Evolutionary conservation across 2,888 invertebrate species (phyloP).

Genomic region (Hylaea fasciaria): DNA sequence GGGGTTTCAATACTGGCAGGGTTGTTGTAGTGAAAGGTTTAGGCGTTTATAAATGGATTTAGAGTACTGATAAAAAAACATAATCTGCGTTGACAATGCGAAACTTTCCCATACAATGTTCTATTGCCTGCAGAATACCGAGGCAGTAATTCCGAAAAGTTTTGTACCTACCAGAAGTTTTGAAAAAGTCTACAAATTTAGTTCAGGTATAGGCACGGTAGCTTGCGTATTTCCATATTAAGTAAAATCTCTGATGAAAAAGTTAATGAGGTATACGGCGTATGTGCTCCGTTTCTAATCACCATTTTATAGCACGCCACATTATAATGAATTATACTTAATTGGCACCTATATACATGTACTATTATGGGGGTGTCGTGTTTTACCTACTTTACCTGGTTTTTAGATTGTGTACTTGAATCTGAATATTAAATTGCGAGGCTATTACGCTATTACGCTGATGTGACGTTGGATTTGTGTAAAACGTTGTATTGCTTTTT

Average conservation of each 20-base stretch:
- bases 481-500: constrained; percentile 67
- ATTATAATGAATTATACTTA: constrained; percentile 11
- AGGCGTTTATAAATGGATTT: constrained; percentile 3
- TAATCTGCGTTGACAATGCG: background rate
- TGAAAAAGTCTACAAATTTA: no score
- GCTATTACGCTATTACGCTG: constrained; percentile 55
- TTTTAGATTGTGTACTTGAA: constrained; percentile 36
- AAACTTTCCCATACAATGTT: no score
- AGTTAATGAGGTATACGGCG: constrained; percentile 5
- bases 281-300: constrained; percentile 19
- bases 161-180: no score
- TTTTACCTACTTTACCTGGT: constrained; percentile 6
- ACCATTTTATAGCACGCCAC: constrained; percentile 20
- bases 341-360: constrained; percentile 2
- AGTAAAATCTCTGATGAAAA: constrained; percentile 5
- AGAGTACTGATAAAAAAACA: background rate
- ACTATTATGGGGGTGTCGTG: constrained; percentile 8
- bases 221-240: background rate
- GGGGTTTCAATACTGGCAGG: constrained; percentile 62
- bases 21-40: constrained; percentile 59
- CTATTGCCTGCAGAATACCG: no score
- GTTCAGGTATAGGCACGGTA: no score
- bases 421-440: constrained; percentile 41
- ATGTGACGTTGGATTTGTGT: constrained; percentile 59
- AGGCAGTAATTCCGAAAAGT: no score